Evolutionary conservation across 2,888 invertebrate genomes (phyloP).

Genomic region (Lasioglossum vierecki): DNA sequence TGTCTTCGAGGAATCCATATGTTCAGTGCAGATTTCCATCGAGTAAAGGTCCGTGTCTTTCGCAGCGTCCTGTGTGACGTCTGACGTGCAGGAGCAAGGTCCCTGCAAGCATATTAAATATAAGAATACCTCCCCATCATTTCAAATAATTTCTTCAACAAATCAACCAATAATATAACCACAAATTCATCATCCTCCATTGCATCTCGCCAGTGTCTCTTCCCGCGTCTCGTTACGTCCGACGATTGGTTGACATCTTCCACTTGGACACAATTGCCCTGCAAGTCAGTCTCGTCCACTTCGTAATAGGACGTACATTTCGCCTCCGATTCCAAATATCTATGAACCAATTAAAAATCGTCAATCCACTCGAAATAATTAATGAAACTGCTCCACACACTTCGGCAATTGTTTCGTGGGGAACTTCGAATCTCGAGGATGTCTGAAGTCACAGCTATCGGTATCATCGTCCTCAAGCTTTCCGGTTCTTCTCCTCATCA

Average conservation of each 20-base stretch:
- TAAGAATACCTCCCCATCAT: too few species aligned
- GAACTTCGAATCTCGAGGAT: conserved; percentile 59
- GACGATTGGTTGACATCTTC: conserved; percentile 56
- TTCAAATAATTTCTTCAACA: background rate
- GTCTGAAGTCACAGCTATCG: conserved; percentile 30
- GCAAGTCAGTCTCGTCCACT: conserved; percentile 71
- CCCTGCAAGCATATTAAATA: background rate
- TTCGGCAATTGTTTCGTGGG: conserved; percentile 61
- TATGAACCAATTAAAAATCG: background rate
- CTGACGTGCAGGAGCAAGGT: conserved; percentile 40
- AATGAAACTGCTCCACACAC: conserved; percentile 30
- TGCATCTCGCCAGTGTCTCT: conserved; percentile 58
- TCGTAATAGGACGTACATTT: conserved; percentile 72
- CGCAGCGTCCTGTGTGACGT: conserved; percentile 18
- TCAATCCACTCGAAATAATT: background rate
- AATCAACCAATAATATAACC: background rate
- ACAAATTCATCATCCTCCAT: conserved; percentile 45
- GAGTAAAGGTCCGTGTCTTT: conserved; percentile 10
- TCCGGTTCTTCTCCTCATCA: background rate
- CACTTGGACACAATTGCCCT: conserved; percentile 27
- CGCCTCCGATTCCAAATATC: conserved; percentile 60
- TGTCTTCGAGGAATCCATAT: conserved; percentile 7
- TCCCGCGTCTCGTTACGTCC: conserved; percentile 50
- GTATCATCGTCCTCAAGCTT: conserved; percentile 49
- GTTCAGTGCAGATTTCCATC: conserved; percentile 10